Conservation (phyloP, 2,113 vertebrate genomes). For the Notarius quadriscutis region DNA sequence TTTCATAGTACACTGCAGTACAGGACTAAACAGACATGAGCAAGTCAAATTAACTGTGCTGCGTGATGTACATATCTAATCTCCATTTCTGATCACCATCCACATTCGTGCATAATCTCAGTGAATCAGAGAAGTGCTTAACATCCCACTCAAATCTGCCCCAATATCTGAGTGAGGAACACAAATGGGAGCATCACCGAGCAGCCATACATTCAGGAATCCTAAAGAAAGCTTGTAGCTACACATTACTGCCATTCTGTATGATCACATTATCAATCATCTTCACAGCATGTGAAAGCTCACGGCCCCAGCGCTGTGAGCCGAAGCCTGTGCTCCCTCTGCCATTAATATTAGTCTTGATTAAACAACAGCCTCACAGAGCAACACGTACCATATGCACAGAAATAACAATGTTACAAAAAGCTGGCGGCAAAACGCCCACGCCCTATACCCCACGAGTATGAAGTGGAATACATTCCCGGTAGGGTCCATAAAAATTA, state of each 20-base stretch:
- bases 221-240: slow-evolving; percentile 15
- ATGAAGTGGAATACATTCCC: neutral
- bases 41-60: neutral
- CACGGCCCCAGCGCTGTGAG: slow-evolving; percentile 19
- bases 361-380: slow-evolving; percentile 23
- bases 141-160: slow-evolving; percentile 14
- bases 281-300: slow-evolving; percentile 7
- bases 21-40: neutral
- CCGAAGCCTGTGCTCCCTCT: slow-evolving; percentile 2
- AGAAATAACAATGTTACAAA: neutral
- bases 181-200: neutral
- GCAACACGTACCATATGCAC: slow-evolving; percentile 17
- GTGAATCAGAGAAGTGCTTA: slow-evolving; percentile 3
- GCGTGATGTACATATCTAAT: neutral
- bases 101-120: neutral
- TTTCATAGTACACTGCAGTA: neutral
- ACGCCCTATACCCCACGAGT: neutral
- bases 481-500: neutral
- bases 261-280: slow-evolving; percentile 30
- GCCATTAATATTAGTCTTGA: slow-evolving; percentile 22
- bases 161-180: slow-evolving; percentile 7
- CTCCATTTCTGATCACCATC: neutral
- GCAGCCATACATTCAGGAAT: neutral
- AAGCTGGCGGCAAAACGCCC: neutral
- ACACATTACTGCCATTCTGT: slow-evolving; percentile 26